phyloP scores from a whole-genome alignment of 1,140 invertebrate genomes.

The Drosophila saltans region DNA sequence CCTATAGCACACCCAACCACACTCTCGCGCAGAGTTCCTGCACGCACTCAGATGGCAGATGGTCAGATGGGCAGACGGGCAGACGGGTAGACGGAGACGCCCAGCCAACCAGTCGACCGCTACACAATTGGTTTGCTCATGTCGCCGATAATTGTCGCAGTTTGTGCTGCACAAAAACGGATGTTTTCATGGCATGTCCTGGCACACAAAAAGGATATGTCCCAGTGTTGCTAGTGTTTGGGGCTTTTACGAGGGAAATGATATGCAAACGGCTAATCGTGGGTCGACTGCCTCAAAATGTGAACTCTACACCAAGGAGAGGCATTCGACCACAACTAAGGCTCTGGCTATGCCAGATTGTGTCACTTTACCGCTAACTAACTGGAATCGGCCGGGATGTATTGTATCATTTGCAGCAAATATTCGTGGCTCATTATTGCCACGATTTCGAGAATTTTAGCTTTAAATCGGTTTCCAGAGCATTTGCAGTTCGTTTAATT shows the following conservation, averaged over 20 bases:
- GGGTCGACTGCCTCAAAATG: background rate
- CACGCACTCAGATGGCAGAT: constrained; percentile 13
- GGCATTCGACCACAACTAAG: background rate
- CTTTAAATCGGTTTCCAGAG: background rate
- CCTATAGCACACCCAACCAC: constrained; percentile 24
- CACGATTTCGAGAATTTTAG: background rate
- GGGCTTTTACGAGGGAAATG: background rate
- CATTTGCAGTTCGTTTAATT: background rate
- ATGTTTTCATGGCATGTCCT: constrained; percentile 46
- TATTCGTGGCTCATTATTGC: background rate
- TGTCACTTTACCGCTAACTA: background rate
- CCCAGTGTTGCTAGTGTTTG: no score
- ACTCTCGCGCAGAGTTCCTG: background rate
- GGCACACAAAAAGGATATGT: constrained; percentile 2
- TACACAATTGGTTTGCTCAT: constrained; percentile 78
- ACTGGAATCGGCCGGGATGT: background rate
- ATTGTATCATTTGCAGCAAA: background rate
- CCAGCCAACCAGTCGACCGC: no score
- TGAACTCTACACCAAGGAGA: background rate
- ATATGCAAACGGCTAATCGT: background rate
- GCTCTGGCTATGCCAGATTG: background rate
- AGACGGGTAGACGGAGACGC: background rate
- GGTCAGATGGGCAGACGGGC: constrained; percentile 6
- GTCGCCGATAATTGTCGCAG: constrained; percentile 73
- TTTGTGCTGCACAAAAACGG: constrained; percentile 66